phyloP scores from a whole-genome alignment of 2,113 vertebrate genomes.

The Muntiacus reevesi region DNA sequence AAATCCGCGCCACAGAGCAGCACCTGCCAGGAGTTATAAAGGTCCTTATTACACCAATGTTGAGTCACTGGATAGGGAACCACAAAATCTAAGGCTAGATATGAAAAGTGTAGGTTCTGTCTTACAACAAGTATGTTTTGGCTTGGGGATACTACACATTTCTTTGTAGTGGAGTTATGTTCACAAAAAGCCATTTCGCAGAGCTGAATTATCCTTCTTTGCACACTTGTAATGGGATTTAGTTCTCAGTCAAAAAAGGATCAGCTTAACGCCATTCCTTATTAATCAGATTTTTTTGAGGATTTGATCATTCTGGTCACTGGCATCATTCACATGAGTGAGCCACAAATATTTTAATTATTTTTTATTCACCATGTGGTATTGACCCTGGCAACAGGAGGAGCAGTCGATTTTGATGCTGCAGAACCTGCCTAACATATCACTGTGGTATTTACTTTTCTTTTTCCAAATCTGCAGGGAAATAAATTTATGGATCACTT shows the following conservation, averaged over 20 bases:
- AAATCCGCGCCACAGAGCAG: slow-evolving; percentile 5
- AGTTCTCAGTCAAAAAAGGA: slow-evolving; percentile 39
- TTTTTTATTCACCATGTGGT: slow-evolving; percentile 23
- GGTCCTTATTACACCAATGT: slow-evolving; percentile 30
- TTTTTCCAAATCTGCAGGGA: slow-evolving; percentile 60
- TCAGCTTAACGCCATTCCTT: slow-evolving; percentile 45
- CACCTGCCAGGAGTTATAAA: slow-evolving; percentile 32
- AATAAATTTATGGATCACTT: slow-evolving; percentile 77
- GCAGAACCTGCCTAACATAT: slow-evolving; percentile 66
- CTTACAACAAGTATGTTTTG: not conserved
- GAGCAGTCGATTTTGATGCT: slow-evolving; percentile 48
- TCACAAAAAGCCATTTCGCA: slow-evolving; percentile 52
- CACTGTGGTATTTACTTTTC: slow-evolving; percentile 71
- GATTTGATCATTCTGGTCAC: slow-evolving; percentile 55
- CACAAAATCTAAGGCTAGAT: slow-evolving; percentile 40
- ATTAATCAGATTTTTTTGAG: slow-evolving; percentile 65
- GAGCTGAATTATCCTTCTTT: slow-evolving; percentile 35
- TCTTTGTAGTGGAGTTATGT: slow-evolving; percentile 52
- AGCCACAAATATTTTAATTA: slow-evolving; percentile 60
- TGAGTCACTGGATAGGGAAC: slow-evolving; percentile 34
- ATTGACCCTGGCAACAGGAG: slow-evolving; percentile 30
- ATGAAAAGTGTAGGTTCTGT: slow-evolving; percentile 26
- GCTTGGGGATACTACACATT: not conserved
- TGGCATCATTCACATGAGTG: not conserved
- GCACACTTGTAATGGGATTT: slow-evolving; percentile 65